Evolutionary conservation across 2,113 vertebrate species (phyloP), one percentile per base, ranked within the genome.

Genomic region (Pavo muticus): DNA sequence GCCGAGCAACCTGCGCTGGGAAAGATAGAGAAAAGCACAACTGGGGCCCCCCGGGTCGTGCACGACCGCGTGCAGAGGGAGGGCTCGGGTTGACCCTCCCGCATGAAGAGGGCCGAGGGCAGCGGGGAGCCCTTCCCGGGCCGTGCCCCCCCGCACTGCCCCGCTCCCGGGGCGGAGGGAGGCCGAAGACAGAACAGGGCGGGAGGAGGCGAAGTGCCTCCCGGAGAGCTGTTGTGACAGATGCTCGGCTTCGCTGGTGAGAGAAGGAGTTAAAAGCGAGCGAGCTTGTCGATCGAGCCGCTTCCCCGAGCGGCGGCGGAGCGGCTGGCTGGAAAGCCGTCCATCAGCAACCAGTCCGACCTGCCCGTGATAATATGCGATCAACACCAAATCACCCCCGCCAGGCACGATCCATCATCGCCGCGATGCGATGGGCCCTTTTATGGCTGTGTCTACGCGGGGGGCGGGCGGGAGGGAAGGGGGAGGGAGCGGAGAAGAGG

Each of bases 311-410:
- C 90, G 76, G 87, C 88, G 60, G 95, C 94, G 96, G 97, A 97
- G 97, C 96, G 88, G 96, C 98, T 97, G 94, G 97, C 97, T 97
- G 97, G 95, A 97, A 98, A 96, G 98, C 98, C 97, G 98, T 98
- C 97, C 98, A 98, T 98, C 98, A 98, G 97, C 96, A 96, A 97
- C 97, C 97, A 97, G 97, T 96, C 97, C 96, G 97, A 98, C 97
- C 97, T 98, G 97, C 97, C 97, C 97, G 97, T 97, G 97, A 98
- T 98, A 98, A 98, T 98, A 98, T 98, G 97, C 98, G 97, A 98
- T 98, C 98, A 98, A 97, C 98, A 98, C 97, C 97, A 97, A 98
- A 98, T 98, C 97, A 98, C 98, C 98, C 97, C 98, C 97, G 97
- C 97, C 94, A 97, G 98, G 97, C 98, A 98, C 97, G 97, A 98